A percentile compares a stretch with the other conserved stretches of the same genome.
phyloP scores from a whole-genome alignment of 2,797 vertebrate species.

The Enteromius argenteus region DNA sequence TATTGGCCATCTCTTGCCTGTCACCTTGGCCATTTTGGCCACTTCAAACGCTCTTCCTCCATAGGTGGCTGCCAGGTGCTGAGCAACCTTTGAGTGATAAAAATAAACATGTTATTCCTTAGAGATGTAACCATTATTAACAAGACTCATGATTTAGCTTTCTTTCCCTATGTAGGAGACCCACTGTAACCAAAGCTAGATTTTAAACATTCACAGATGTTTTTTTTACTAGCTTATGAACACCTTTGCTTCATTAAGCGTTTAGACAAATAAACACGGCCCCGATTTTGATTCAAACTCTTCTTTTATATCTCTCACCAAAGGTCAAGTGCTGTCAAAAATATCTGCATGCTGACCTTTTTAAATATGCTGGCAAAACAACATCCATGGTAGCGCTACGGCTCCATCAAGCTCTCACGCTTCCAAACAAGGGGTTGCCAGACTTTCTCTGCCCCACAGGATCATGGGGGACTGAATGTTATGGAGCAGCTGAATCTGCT shows the following conservation, averaged over 20 bases:
- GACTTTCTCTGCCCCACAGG: conserved; percentile 38
- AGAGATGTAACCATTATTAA: not conserved
- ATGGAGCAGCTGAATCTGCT: conserved; percentile 38
- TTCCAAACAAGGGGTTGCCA: conserved; percentile 53
- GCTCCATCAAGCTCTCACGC: conserved; percentile 51
- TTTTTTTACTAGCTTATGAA: conserved; percentile 22
- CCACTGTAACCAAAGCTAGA: not conserved
- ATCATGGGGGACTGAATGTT: conserved; percentile 47
- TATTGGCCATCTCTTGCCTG: conserved; percentile 94
- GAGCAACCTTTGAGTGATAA: conserved; percentile 84
- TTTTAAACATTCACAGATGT: not conserved
- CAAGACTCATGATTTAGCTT: not conserved
- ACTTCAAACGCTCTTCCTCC: conserved; percentile 89
- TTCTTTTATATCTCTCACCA: conserved; percentile 70
- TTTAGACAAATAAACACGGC: conserved; percentile 66
- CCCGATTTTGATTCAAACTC: conserved; percentile 74
- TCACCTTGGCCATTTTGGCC: conserved; percentile 93
- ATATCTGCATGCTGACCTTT: conserved; percentile 85
- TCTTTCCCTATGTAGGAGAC: not conserved
- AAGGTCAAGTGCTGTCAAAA: conserved; percentile 84
- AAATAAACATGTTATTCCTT: not conserved
- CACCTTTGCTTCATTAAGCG: conserved; percentile 63
- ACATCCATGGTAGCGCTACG: conserved; percentile 49
- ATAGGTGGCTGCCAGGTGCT: conserved; percentile 89
- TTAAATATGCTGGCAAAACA: conserved; percentile 74